Conservation (phyloP, 2,113 vertebrate species). For the Labeo catla region DNA sequence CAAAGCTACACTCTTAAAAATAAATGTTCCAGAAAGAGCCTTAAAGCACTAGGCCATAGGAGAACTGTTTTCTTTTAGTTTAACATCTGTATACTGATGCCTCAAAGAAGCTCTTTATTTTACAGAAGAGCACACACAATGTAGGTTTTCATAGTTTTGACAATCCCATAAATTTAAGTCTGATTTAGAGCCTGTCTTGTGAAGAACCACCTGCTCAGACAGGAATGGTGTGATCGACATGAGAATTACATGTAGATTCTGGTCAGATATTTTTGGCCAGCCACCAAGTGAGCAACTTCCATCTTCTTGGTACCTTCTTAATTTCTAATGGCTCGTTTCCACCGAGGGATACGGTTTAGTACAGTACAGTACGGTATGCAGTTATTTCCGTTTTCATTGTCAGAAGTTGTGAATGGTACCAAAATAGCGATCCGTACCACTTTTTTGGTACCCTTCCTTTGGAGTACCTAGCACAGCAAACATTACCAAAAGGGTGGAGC, state of each 20-base stretch:
- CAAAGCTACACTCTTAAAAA: constrained; percentile 1
- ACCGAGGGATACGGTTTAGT: no score
- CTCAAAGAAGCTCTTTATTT: neutral
- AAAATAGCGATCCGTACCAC: no score
- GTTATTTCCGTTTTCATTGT: no score
- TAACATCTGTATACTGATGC: neutral
- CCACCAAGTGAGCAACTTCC: neutral
- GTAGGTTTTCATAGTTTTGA: neutral
- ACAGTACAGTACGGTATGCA: no score
- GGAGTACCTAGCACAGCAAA: no score
- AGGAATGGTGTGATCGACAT: neutral
- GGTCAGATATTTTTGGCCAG: no score
- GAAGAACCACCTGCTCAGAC: neutral
- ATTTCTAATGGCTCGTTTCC: neutral
- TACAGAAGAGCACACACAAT: neutral
- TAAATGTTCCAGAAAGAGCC: constrained; percentile 1
- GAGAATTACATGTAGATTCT: neutral
- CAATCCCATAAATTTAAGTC: neutral
- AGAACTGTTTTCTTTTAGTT: neutral
- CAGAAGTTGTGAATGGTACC: no score
- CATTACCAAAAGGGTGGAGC: no score
- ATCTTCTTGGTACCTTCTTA: neutral
- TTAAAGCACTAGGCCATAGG: neutral
- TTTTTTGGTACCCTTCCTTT: no score
- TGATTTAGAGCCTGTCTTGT: neutral